These are phyloP conservation scores for Eurytoma californica DNA, from an alignment of 2,888 invertebrate species.

Conservation along the genomic window DNA sequence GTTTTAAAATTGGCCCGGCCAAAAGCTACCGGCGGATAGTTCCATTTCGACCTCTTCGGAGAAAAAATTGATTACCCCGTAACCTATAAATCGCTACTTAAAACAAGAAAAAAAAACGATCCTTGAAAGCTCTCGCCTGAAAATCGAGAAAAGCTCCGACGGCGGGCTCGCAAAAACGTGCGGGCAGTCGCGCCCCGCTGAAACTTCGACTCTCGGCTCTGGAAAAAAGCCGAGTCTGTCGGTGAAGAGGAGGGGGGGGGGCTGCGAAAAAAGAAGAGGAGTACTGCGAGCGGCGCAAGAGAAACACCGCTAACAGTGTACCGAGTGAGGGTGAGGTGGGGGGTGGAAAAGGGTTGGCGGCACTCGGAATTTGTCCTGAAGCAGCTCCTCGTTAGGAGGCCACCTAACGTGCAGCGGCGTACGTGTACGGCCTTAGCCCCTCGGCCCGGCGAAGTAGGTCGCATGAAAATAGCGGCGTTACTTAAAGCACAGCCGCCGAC, in stretches of 20 bases:
- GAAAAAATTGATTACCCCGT: no score
- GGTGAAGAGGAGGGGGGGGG: neutral
- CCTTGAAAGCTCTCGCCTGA: neutral
- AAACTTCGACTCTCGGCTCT: no score
- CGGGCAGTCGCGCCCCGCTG: no score
- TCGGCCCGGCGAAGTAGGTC: conserved; percentile 64
- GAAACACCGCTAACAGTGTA: neutral
- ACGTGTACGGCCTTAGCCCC: conserved; percentile 25
- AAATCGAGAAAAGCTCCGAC: no score
- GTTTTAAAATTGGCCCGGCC: no score
- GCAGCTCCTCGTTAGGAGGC: conserved; percentile 66
- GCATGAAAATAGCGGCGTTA: conserved; percentile 64
- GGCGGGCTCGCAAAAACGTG: no score
- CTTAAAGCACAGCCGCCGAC: conserved; percentile 4
- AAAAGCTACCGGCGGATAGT: no score
- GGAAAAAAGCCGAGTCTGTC: neutral
- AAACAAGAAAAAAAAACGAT: no score
- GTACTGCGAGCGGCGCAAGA: neutral
- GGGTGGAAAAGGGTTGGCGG: conserved; percentile 41
- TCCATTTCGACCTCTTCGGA: no score
- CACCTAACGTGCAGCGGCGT: conserved; percentile 6
- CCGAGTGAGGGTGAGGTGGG: neutral
- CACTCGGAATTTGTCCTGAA: conserved; percentile 68
- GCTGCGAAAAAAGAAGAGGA: neutral
- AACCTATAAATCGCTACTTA: no score